Conservation (phyloP, 2,888 invertebrate species). For the Chymomyza fuscimana region DNA sequence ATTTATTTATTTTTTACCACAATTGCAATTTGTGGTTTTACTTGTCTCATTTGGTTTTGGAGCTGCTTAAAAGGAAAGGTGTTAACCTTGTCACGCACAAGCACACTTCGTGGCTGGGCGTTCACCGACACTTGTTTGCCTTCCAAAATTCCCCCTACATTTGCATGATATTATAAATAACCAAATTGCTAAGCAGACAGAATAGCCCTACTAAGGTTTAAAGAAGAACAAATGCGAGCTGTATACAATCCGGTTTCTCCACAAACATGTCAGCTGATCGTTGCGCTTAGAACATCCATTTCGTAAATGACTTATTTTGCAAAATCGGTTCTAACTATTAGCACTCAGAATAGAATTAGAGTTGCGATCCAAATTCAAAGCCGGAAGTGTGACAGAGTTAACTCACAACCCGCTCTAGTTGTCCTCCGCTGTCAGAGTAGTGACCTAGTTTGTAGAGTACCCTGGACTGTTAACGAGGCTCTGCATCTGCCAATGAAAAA, state of each 20-base stretch:
- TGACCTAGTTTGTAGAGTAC: too few species aligned
- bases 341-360: not conserved
- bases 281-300: too few species aligned
- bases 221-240: not conserved
- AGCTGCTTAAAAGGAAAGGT: conserved; percentile 65
- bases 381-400: too few species aligned
- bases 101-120: conserved; percentile 38
- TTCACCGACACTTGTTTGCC: conserved; percentile 52
- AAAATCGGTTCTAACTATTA: not conserved
- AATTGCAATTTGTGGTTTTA: conserved; percentile 2
- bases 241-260: not conserved
- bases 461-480: too few species aligned
- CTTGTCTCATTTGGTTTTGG: conserved; percentile 6
- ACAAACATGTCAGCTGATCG: not conserved
- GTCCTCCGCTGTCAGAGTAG: too few species aligned
- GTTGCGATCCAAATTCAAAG: too few species aligned
- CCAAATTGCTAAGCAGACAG: not conserved
- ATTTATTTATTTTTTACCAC: conserved; percentile 7
- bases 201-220: not conserved
- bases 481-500: too few species aligned
- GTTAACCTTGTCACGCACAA: conserved; percentile 66
- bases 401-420: too few species aligned
- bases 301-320: not conserved
- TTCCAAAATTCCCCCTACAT: conserved; percentile 56
- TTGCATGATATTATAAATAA: conserved; percentile 31